Evolutionary conservation across 2,888 invertebrate species (phyloP), one percentile per base, ranked within the genome.

Genomic region (Glaucopsyche alexis): DNA sequence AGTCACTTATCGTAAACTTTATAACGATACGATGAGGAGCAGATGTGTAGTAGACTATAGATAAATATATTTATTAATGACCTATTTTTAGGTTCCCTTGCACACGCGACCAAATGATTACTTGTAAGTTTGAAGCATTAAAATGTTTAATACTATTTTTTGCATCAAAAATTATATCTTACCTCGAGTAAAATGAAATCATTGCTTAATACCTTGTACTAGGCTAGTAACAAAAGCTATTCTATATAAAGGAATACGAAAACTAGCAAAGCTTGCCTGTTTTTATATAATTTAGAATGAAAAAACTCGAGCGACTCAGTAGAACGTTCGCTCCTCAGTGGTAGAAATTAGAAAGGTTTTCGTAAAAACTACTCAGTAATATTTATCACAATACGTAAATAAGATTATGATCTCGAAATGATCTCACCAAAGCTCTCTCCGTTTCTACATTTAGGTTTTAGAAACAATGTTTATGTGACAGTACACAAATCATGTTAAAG

Each of bases 61-160:
- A 38, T 60, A 3, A 6, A 38, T 60, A 38, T 29, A 60, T 60
- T 13, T 38, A 60, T 60, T 14, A 6, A 60, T 13, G 13, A 60
- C 14, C 29, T 60, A 60, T 38, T 60, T 29, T 38, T 60, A 60
- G 60, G 60, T 60, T 60, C 29, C 13, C 29, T 60, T 60, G 60
- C 13, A 38, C 60, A 13, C 19, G 29, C 13, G 29, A 60, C 60
- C 60, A 60, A 60, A 60, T 38, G 13, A 60, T 60, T 60, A 29
- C 29, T 60, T 11, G 29, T 60, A 60, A 60, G 29, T 29, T 60
- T 13, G 60, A 19, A 55, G 55, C 52, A 52, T n/a, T 16, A 50
- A n/a, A n/a, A n/a, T n/a, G n/a, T n/a, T n/a, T n/a, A n/a, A n/a
- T 52, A 8, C 42, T 42, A 42, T 6, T n/a, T 16, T 52, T 52